Evolutionary conservation across 2,888 invertebrate genomes (phyloP).

Genomic region (Rhogogaster chlorosoma): DNA sequence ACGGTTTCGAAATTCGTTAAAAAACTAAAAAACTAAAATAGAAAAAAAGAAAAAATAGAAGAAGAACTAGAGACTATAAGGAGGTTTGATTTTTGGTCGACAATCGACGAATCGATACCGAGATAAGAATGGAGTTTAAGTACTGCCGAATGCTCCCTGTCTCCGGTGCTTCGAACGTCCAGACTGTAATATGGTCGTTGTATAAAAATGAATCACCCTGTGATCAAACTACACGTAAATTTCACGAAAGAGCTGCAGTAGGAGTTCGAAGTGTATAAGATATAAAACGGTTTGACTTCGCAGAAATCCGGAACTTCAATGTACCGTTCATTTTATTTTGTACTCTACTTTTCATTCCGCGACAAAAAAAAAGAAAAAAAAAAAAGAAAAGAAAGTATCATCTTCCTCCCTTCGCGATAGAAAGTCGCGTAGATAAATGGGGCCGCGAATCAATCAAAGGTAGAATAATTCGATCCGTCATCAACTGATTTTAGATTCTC

Average conservation of each 20-base stretch:
- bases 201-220: slow-evolving; percentile 49
- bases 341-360: background rate
- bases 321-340: background rate
- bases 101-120: background rate
- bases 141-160: slow-evolving; percentile 21
- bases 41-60: background rate
- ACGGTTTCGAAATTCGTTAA: no score
- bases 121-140: slow-evolving; percentile 23
- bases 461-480: background rate
- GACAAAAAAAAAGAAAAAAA: no score
- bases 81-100: background rate
- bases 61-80: background rate
- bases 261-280: background rate
- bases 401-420: no score
- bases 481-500: background rate
- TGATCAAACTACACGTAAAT: slow-evolving; percentile 31
- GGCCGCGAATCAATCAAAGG: background rate
- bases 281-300: background rate
- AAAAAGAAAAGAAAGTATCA: no score
- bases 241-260: background rate
- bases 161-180: slow-evolving; percentile 42
- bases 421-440: no score
- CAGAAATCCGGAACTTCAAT: background rate
- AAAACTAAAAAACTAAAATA: background rate
- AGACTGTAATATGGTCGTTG: slow-evolving; percentile 45